Percentiles rank a stretch among this genome's conserved stretches.
These are phyloP conservation scores for Cheirogaleus medius DNA, from an alignment of 2,113 vertebrate species.

Conservation along the genomic window DNA sequence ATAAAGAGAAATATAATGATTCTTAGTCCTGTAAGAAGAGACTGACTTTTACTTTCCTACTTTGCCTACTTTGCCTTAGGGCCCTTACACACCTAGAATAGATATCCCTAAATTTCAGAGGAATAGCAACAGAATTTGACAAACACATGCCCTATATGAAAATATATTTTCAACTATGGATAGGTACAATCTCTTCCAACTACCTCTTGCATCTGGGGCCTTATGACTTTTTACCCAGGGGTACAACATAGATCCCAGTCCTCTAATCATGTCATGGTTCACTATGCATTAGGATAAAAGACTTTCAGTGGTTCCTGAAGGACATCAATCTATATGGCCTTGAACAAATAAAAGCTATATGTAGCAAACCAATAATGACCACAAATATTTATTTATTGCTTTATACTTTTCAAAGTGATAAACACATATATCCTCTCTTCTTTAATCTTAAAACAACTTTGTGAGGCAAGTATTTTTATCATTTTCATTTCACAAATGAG, in stretches of 20 bases:
- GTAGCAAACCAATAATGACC: background rate
- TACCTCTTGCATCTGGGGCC: background rate
- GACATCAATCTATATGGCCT: background rate
- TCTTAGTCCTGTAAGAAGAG: conserved; percentile 8
- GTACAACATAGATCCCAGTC: background rate
- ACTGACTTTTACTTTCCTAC: conserved; percentile 4
- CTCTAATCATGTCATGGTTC: background rate
- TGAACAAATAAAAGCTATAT: background rate
- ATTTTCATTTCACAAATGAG: background rate
- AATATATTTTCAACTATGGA: conserved; percentile 16
- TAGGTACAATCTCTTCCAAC: background rate
- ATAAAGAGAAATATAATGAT: background rate
- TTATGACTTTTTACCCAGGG: background rate
- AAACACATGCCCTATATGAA: conserved; percentile 25
- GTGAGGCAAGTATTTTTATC: background rate
- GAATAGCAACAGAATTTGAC: background rate
- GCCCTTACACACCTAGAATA: background rate
- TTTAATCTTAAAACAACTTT: conserved; percentile 18
- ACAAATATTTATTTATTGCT: background rate
- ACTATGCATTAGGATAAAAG: background rate
- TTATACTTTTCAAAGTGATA: background rate
- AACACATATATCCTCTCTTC: background rate
- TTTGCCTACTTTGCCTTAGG: background rate
- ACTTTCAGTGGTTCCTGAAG: background rate
- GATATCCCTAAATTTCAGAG: conserved; percentile 20